Percentiles rank a stretch among this genome's conserved stretches.
phyloP scores from a whole-genome alignment of 2,888 invertebrate species.

The Hecatera dysodea region DNA sequence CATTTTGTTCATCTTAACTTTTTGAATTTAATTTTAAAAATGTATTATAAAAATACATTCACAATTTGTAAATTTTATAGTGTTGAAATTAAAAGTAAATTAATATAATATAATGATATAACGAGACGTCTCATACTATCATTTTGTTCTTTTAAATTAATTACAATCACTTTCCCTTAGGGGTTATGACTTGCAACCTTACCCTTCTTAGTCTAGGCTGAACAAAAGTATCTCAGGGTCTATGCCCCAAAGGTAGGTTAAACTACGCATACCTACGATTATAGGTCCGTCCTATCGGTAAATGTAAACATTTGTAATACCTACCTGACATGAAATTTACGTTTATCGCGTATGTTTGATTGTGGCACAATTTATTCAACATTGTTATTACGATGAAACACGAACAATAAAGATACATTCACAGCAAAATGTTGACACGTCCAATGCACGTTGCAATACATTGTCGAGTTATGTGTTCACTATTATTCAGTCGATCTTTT shows the following conservation, averaged over 20 bases:
- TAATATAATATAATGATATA: no score
- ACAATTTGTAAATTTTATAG: no score
- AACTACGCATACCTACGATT: slow-evolving; percentile 11
- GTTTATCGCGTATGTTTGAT: slow-evolving; percentile 63
- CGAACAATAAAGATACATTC: slow-evolving; percentile 74
- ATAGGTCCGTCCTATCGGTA: slow-evolving; percentile 3
- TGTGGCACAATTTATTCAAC: slow-evolving; percentile 66
- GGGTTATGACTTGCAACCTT: no score
- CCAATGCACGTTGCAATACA: slow-evolving; percentile 63
- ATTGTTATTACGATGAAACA: slow-evolving; percentile 75
- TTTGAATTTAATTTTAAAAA: no score
- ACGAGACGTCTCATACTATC: no score
- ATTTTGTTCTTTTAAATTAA: no score
- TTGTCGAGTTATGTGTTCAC: slow-evolving; percentile 42
- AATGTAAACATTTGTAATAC: slow-evolving; percentile 27
- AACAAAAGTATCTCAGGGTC: slow-evolving; percentile 12
- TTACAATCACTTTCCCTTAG: no score
- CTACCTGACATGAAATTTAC: slow-evolving; percentile 48
- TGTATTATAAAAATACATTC: no score
- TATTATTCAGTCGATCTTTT: slow-evolving; percentile 39
- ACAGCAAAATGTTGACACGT: slow-evolving; percentile 74
- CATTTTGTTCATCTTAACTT: no score
- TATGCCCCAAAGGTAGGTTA: slow-evolving; percentile 14
- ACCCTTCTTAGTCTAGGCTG: background rate
- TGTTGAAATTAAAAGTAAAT: no score